Percentiles rank a stretch among this genome's conserved stretches.
Conservation (phyloP, 2,888 invertebrate genomes). For the Patella caerulea region DNA sequence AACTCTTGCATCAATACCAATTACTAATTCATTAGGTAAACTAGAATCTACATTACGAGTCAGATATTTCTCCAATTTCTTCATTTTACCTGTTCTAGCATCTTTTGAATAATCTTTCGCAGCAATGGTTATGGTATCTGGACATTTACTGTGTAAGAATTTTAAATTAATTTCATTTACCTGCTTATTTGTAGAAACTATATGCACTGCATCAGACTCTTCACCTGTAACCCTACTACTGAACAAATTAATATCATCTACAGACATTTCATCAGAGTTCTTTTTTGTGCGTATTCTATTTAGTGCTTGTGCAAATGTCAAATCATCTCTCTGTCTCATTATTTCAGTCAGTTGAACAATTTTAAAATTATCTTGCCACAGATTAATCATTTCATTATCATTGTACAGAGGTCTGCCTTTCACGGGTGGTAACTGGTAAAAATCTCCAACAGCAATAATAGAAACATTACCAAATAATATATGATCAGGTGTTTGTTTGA, state of each 20-base stretch:
- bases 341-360: slow-evolving; percentile 27
- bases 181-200: slow-evolving; percentile 31
- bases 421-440: slow-evolving; percentile 30
- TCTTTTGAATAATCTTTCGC: slow-evolving; percentile 29
- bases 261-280: slow-evolving; percentile 11
- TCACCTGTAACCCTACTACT: slow-evolving; percentile 20
- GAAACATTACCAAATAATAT: slow-evolving; percentile 17
- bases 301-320: slow-evolving; percentile 23
- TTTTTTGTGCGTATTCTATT: slow-evolving; percentile 26
- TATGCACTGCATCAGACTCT: slow-evolving; percentile 26
- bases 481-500: slow-evolving; percentile 15
- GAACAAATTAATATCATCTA: slow-evolving; percentile 16
- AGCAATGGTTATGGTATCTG: slow-evolving; percentile 18
- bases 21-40: slow-evolving; percentile 6
- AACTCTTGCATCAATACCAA: slow-evolving; percentile 18
- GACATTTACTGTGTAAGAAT: slow-evolving; percentile 14
- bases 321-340: slow-evolving; percentile 30
- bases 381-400: slow-evolving; percentile 1
- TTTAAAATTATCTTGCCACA: slow-evolving; percentile 32
- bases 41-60: not conserved
- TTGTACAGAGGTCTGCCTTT: slow-evolving; percentile 15
- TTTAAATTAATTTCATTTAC: slow-evolving; percentile 24
- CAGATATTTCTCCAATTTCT: not conserved
- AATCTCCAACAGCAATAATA: slow-evolving; percentile 15
- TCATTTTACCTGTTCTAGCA: slow-evolving; percentile 26